These are phyloP conservation scores for Aporophyla nigra DNA, from an alignment of 2,888 invertebrate species.

Conservation along the genomic window DNA sequence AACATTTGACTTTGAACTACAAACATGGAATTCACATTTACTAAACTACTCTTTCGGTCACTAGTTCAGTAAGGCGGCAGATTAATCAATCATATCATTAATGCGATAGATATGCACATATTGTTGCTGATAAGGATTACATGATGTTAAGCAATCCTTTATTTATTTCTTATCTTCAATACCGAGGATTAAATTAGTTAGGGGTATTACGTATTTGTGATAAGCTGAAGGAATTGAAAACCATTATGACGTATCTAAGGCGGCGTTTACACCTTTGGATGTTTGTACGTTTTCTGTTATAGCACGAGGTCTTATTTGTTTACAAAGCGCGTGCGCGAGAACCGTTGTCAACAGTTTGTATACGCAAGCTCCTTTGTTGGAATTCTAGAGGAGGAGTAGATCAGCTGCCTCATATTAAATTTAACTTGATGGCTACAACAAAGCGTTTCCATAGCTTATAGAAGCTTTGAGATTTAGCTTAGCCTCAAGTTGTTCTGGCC, in stretches of 20 bases:
- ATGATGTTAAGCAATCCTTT: slow-evolving; percentile 14
- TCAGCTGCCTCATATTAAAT: too few relatives aligned
- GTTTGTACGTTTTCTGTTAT: background rate
- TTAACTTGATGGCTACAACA: background rate
- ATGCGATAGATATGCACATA: slow-evolving; percentile 38
- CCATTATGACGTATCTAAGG: slow-evolving; percentile 4
- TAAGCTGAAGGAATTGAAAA: background rate
- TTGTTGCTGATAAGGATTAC: slow-evolving; percentile 40
- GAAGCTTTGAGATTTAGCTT: slow-evolving; percentile 8
- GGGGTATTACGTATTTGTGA: background rate
- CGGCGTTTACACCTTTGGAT: background rate
- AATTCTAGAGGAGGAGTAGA: too few relatives aligned
- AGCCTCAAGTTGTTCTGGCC: too few relatives aligned
- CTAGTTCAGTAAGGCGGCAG: slow-evolving; percentile 43
- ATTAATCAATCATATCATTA: slow-evolving; percentile 37
- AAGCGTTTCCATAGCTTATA: background rate
- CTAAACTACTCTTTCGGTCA: slow-evolving; percentile 17
- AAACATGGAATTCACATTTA: background rate
- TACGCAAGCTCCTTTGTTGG: background rate
- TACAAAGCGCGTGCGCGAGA: background rate
- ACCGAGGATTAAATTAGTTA: slow-evolving; percentile 31
- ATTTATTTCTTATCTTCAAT: slow-evolving; percentile 25
- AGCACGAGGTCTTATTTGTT: background rate
- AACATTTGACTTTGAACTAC: slow-evolving; percentile 5
- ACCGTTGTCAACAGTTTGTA: background rate